A percentile compares a stretch with the other conserved stretches of the same genome.
phyloP scores from a whole-genome alignment of 2,797 vertebrate species.

The Linurgus olivaceus region DNA sequence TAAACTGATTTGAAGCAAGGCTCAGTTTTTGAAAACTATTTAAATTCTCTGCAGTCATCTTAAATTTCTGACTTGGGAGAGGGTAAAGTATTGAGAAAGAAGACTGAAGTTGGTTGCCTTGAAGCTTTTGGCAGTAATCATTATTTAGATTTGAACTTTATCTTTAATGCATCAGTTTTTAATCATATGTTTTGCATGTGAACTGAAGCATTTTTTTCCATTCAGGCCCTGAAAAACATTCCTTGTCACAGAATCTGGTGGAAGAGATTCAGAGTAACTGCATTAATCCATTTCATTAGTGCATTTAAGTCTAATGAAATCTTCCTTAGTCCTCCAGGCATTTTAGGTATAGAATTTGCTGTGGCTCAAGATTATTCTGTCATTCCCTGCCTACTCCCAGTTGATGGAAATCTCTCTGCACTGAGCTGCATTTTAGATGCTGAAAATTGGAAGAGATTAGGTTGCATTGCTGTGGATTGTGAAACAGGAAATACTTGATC shows the following conservation, averaged over 20 bases:
- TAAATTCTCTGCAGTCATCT: constrained; percentile 42
- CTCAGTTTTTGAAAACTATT: constrained; percentile 16
- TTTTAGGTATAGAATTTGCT: constrained; percentile 39
- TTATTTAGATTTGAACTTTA: constrained; percentile 48
- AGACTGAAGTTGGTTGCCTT: not conserved
- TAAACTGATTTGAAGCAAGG: constrained; percentile 1
- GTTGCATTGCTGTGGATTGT: not conserved
- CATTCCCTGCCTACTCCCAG: constrained; percentile 6
- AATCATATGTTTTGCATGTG: not conserved
- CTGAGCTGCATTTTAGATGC: not conserved
- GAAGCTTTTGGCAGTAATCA: constrained; percentile 17
- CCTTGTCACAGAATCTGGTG: constrained; percentile 30
- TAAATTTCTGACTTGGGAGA: constrained; percentile 33
- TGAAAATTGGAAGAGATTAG: not conserved
- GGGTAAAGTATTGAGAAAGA: not conserved
- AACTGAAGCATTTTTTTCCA: constrained; percentile 11
- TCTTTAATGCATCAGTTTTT: constrained; percentile 28
- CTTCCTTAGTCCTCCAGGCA: constrained; percentile 18
- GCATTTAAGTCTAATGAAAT: constrained; percentile 58
- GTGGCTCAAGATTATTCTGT: constrained; percentile 21
- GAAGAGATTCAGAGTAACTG: constrained; percentile 25
- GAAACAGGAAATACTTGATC: not conserved
- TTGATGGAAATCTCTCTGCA: not conserved
- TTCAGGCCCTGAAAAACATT: not conserved
- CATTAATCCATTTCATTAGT: constrained; percentile 52